Base-by-base conservation (phyloP, 2,888 invertebrate genomes). In the Isoperla grammatica region DNA sequence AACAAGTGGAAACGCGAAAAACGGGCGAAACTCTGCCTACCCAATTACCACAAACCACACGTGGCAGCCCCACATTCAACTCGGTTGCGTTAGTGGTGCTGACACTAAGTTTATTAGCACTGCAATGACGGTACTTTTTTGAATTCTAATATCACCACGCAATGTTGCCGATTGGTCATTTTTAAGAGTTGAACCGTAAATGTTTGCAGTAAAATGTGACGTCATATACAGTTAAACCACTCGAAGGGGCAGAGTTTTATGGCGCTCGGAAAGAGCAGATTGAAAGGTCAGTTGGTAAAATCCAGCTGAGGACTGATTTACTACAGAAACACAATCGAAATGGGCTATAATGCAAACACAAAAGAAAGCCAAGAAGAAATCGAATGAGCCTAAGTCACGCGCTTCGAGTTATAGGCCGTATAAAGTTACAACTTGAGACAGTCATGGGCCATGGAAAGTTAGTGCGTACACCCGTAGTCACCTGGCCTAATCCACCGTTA, bases 231-330 rank as follows among this genome's bases (percentile, higher is more conserved):
- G n/a, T n/a, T n/a, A n/a, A n/a, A n/a, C 17, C 29, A 13, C 2
- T 12, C 35, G 53, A 39, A 37, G 39, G n/a, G 37, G 39, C 11
- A 3, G 8, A 29, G 35, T 53, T 53, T 53, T 53, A 53, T 39
- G 17, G 53, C 39, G 20, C 15, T 9, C 12, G 39, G 37, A 50
- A 53, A 53, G 53, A 53, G 53, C 53, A 53, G 37, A 53, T 53
- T 53, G 53, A 53, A 53, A 53, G 53, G 53, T 53, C 53, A 53
- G 53, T 53, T 20, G 37, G 53, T 19, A 37, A 53, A 53, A 37
- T 53, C 39, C 39, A 53, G 53, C 53, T 39, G 53, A 12, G 39
- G 19, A 35, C 9, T 53, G 53, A 53, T 53, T 53, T 53, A 53
- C 53, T 19, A 29, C n/a, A 35, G 12, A 49, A 39, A 37, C 53